phyloP scores from a whole-genome alignment of 2,797 vertebrate genomes.

The Loriculus beryllinus region DNA sequence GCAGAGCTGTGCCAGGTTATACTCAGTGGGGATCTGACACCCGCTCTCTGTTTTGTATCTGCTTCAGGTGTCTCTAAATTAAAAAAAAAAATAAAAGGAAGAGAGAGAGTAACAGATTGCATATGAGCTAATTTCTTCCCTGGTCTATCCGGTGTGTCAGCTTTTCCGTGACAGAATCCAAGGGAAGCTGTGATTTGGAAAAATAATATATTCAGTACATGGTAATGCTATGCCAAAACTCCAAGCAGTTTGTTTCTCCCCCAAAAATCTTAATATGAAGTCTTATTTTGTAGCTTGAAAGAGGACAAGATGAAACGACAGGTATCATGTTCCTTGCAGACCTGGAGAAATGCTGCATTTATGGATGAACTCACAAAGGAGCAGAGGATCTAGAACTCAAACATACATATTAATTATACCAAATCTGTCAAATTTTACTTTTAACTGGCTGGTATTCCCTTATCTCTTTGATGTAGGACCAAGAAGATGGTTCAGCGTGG shows the following conservation, averaged over 20 bases:
- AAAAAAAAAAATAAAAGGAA: neutral
- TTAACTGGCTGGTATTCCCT: neutral
- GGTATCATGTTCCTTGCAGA: constrained; percentile 17
- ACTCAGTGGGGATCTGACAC: neutral
- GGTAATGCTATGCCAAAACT: constrained; percentile 48
- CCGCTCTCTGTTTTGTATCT: neutral
- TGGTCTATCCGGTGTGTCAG: constrained; percentile 50
- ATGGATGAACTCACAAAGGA: constrained; percentile 49
- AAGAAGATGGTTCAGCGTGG: neutral
- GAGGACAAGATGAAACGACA: neutral
- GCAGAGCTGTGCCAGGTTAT: neutral
- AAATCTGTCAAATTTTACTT: constrained; percentile 35
- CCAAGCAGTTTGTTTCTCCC: neutral
- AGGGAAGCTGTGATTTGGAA: constrained; percentile 60
- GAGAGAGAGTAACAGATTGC: constrained; percentile 54
- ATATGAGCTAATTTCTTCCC: constrained; percentile 63
- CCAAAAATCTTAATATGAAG: constrained; percentile 30
- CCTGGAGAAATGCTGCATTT: constrained; percentile 60
- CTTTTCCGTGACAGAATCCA: constrained; percentile 34
- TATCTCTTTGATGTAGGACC: neutral
- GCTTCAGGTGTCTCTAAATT: constrained; percentile 1
- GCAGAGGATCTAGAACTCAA: constrained; percentile 30
- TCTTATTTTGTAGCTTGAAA: constrained; percentile 28
- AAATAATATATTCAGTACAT: constrained; percentile 50
- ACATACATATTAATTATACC: constrained; percentile 53